phyloP scores from a whole-genome alignment of 2,888 invertebrate genomes.

The Aleiodes alternator region DNA sequence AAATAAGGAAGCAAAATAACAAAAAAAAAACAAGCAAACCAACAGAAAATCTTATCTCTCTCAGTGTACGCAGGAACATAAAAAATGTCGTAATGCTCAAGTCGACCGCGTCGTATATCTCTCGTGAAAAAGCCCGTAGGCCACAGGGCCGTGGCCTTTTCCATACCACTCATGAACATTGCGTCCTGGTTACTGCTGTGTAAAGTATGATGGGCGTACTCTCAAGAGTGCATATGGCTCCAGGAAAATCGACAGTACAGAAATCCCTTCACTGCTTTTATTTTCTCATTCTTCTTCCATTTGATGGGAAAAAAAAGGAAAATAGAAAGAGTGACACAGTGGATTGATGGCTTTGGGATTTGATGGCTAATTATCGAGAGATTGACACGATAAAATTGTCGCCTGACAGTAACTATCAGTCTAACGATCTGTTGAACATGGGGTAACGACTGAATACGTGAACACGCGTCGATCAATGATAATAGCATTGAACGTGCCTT shows the following conservation, averaged over 20 bases:
- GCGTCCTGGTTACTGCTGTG: constrained; percentile 16
- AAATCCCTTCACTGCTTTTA: too few species aligned
- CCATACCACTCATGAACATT: constrained; percentile 15
- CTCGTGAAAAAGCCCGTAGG: constrained; percentile 45
- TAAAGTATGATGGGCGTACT: constrained; percentile 31
- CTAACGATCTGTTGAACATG: constrained; percentile 14
- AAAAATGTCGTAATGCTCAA: constrained; percentile 52
- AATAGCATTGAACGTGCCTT: not conserved
- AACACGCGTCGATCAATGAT: constrained; percentile 20
- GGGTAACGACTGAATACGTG: constrained; percentile 8
- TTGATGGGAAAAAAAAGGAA: too few species aligned
- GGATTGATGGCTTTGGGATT: not conserved
- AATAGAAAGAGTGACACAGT: too few species aligned
- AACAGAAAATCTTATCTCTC: constrained; percentile 37
- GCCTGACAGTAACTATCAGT: constrained; percentile 33
- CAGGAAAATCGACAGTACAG: constrained; percentile 13
- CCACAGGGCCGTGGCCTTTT: constrained; percentile 27
- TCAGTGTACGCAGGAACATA: constrained; percentile 36
- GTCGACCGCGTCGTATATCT: constrained; percentile 53
- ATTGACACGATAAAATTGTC: constrained; percentile 52
- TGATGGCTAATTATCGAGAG: constrained; percentile 47
- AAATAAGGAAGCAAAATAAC: not conserved
- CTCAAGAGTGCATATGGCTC: constrained; percentile 3
- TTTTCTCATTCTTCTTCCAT: too few species aligned
- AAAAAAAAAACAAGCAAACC: not conserved